Evolutionary conservation across 2,113 vertebrate genomes (phyloP), one percentile per base, ranked within the genome.

Genomic region (Morone chrysops): DNA sequence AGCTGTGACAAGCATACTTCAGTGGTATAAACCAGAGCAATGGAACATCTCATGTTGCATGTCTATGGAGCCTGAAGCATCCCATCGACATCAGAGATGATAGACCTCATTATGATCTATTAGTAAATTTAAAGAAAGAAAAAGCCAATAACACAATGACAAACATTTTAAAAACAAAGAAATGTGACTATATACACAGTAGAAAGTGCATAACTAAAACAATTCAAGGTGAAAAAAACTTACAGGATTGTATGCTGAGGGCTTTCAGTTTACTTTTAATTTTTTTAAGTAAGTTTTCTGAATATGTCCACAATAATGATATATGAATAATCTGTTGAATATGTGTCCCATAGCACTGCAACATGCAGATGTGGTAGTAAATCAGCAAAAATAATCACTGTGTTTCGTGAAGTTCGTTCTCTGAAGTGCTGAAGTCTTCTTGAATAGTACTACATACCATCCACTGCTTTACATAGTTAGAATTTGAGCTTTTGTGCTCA

Each of bases 381-480:
- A 53, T 59, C 36, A 41, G 50, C 20, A 16, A 13, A 12, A 12
- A 2, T 5, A 38, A 47, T 66, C 60, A 66, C 53, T 4, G 73
- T 1, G 65, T 61, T 62, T 78, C 66, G 0, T 0, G 5, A 7
- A 68, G 48, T 47, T 83, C 48, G 8, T 59, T 62, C 38, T 74
- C 83, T 14, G 70, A 40, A 38, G 43, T 65, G 43, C 36, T 5
- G 1, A 61, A 36, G 54, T 87, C n/a, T 14, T 82, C 92, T 1
- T 90, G 70, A 0, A 90, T 70, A 2, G 93, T 67, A 18, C 74
- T 75, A 45, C 78, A 91, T 31, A 94, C 90, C 82, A 98, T 94
- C 97, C 97, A 99, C 83, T 99, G 98, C 84, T 97, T 97, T 66
- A 99, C 96, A 0, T 99, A 99, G 92, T 97, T 97, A 6, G 97